Conservation (phyloP, 2,888 invertebrate species). For the Gisinianus flammeolus region DNA sequence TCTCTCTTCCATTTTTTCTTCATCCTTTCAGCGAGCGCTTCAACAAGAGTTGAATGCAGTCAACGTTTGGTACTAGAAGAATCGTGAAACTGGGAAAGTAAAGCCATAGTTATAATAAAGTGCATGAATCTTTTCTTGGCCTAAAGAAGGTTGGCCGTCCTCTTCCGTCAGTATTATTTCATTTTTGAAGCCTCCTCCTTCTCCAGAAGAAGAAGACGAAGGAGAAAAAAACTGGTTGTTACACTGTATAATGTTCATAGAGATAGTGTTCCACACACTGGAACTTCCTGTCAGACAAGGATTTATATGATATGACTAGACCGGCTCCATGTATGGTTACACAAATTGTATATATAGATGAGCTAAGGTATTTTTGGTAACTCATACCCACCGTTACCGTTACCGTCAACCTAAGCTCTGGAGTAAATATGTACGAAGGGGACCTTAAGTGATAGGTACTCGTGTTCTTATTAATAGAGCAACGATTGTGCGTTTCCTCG, state of each 20-base stretch:
- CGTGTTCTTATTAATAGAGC: conserved; percentile 11
- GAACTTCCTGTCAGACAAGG: conserved; percentile 1
- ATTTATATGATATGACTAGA: background rate
- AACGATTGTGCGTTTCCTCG: background rate
- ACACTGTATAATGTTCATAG: background rate
- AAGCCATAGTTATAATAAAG: conserved; percentile 6
- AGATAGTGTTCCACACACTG: background rate
- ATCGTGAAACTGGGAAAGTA: background rate
- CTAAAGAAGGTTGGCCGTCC: background rate
- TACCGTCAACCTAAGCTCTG: background rate
- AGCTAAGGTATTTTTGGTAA: background rate
- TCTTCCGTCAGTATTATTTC: conserved; percentile 17
- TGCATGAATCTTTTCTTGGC: background rate
- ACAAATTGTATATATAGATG: background rate
- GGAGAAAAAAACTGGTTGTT: background rate
- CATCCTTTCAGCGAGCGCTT: background rate
- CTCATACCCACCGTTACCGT: background rate
- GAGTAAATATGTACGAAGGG: background rate
- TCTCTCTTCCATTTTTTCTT: background rate
- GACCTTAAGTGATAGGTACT: background rate
- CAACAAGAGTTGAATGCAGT: background rate
- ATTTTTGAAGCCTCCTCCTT: conserved; percentile 3
- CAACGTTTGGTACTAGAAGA: background rate
- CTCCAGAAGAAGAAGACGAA: background rate
- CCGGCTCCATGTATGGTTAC: background rate